Percentiles rank a stretch among this genome's conserved stretches.
Evolutionary conservation across 1,140 invertebrate genomes (phyloP).

Genomic region (Rhagoletis zephyria): DNA sequence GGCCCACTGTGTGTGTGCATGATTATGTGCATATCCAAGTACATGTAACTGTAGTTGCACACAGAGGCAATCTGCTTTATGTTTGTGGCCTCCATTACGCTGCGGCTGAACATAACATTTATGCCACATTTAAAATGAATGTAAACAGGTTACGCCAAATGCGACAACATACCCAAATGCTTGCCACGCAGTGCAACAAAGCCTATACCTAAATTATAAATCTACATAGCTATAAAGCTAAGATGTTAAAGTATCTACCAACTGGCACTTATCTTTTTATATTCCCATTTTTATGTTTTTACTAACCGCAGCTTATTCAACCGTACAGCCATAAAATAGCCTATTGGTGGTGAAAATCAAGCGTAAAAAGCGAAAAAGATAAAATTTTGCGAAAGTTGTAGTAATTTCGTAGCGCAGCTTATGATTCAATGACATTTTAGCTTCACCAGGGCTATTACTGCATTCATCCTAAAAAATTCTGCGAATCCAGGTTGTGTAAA

Average conservation of each 20-base stretch:
- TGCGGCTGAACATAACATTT: conserved; percentile 2
- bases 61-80: not conserved
- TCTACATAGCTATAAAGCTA: not conserved
- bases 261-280: not conserved
- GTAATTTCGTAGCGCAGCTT: conserved; percentile 55
- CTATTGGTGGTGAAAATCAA: not conserved
- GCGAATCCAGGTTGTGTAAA: too few species aligned
- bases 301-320: not conserved
- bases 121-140: conserved; percentile 50
- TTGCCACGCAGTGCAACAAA: not conserved
- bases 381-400: conserved; percentile 51
- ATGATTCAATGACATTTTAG: conserved; percentile 33
- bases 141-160: conserved; percentile 57
- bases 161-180: not conserved
- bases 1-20: too few species aligned
- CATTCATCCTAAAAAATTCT: not conserved
- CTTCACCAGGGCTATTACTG: not conserved
- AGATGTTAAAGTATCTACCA: conserved; percentile 11
- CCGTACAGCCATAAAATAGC: not conserved
- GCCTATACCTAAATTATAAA: not conserved
- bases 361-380: not conserved
- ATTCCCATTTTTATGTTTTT: not conserved
- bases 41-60: not conserved
- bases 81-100: not conserved
- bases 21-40: too few species aligned